A percentile compares a stretch with the other conserved stretches of the same genome.
Conservation (phyloP, 1,140 invertebrate genomes). For the Coboldia fuscipes region DNA sequence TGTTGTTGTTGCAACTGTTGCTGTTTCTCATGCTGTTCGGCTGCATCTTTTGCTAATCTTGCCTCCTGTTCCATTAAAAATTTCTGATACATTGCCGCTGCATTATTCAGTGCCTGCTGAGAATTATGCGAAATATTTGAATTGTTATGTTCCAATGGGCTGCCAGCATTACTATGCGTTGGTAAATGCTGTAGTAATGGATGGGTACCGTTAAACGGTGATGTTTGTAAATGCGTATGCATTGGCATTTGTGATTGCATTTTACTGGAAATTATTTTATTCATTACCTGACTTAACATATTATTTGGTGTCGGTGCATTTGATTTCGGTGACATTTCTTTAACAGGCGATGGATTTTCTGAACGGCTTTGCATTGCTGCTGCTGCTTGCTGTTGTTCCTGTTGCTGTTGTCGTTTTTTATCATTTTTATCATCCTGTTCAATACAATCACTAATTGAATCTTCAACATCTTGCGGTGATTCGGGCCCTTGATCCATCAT, state of each 20-base stretch:
- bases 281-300: constrained; percentile 42
- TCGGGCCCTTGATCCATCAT: constrained; percentile 56
- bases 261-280: constrained; percentile 41
- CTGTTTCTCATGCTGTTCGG: constrained; percentile 27
- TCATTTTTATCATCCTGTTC: constrained; percentile 31
- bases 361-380: constrained; percentile 34
- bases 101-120: constrained; percentile 33
- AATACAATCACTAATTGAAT: constrained; percentile 38
- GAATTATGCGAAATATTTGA: constrained; percentile 23
- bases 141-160: constrained; percentile 12
- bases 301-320: constrained; percentile 24
- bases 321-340: constrained; percentile 2
- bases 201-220: constrained; percentile 27
- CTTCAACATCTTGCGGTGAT: constrained; percentile 48
- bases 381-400: constrained; percentile 21
- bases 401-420: constrained; percentile 12
- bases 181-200: constrained; percentile 31
- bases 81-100: constrained; percentile 57
- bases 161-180: constrained; percentile 28
- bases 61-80: constrained; percentile 55
- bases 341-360: constrained; percentile 27
- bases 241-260: constrained; percentile 28
- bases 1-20: constrained; percentile 28
- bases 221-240: constrained; percentile 27
- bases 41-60: constrained; percentile 39